A percentile compares a stretch with the other conserved stretches of the same genome.
phyloP scores from a whole-genome alignment of 2,797 vertebrate genomes.

The Echiichthys vipera region DNA sequence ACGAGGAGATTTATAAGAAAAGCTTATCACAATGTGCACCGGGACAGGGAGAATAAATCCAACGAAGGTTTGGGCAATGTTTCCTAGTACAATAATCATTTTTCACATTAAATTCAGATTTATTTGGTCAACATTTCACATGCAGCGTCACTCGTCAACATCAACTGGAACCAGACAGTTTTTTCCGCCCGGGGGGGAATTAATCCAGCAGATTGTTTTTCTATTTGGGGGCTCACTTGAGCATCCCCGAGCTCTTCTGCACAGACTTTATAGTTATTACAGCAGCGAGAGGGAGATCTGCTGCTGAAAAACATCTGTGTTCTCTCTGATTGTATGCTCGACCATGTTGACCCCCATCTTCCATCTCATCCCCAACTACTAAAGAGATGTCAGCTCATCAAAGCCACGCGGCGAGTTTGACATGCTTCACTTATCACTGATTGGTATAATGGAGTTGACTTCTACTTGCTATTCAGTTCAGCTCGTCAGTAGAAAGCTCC shows the following conservation, averaged over 20 bases:
- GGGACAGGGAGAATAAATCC: not conserved
- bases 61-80: not conserved
- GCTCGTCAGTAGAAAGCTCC: constrained; percentile 59
- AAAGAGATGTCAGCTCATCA: constrained; percentile 46
- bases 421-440: constrained; percentile 52
- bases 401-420: constrained; percentile 23
- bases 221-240: constrained; percentile 16
- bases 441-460: constrained; percentile 65
- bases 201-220: constrained; percentile 19
- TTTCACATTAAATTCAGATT: too few species aligned
- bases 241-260: constrained; percentile 12
- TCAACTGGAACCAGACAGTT: constrained; percentile 13
- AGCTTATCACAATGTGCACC: not conserved
- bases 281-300: constrained; percentile 12
- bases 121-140: constrained; percentile 28
- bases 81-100: not conserved
- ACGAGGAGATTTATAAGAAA: not conserved
- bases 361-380: constrained; percentile 9
- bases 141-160: constrained; percentile 7
- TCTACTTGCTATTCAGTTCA: constrained; percentile 70
- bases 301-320: constrained; percentile 19
- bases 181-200: not conserved
- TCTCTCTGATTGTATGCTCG: constrained; percentile 10
- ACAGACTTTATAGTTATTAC: not conserved
- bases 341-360: not conserved